Evolutionary conservation across 2,797 vertebrate genomes (phyloP).

Genomic region (Enteromius argenteus): DNA sequence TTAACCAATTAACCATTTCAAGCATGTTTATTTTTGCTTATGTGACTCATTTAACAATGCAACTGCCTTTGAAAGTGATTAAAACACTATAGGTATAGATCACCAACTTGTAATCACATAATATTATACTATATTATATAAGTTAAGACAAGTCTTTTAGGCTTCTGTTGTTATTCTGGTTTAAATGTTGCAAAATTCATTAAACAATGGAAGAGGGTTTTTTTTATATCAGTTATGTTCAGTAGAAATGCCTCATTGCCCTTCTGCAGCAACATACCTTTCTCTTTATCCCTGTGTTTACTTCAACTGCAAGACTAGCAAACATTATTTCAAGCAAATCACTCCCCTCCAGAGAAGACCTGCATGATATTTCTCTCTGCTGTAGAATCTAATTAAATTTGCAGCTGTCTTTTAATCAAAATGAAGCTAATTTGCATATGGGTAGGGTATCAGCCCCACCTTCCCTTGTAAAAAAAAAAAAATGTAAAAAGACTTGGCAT

Average conservation of each 20-base stretch:
- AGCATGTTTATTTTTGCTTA: not conserved
- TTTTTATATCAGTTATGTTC: not conserved
- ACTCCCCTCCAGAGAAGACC: conserved; percentile 25
- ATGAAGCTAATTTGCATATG: conserved; percentile 73
- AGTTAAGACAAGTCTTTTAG: not conserved
- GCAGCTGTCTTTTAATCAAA: conserved; percentile 78
- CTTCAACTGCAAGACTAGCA: conserved; percentile 9
- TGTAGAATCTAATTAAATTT: conserved; percentile 74
- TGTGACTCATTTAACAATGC: not conserved
- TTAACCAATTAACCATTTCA: not conserved
- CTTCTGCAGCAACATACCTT: conserved; percentile 5
- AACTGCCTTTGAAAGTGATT: not conserved
- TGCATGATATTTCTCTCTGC: conserved; percentile 53
- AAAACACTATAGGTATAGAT: not conserved
- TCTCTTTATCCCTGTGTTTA: conserved; percentile 28
- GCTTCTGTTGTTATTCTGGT: not conserved
- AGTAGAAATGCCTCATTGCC: not conserved
- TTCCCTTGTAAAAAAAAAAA: conserved; percentile 43
- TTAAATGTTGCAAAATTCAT: not conserved
- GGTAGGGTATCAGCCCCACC: conserved; percentile 53
- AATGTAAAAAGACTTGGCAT: conserved; percentile 57
- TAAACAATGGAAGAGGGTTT: not conserved
- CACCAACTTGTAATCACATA: not conserved
- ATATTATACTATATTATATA: not conserved
- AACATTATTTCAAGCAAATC: conserved; percentile 35